Evolutionary conservation across 2,888 invertebrate species (phyloP), one percentile per base, ranked within the genome.

Genomic region (Camptogramma bilineatum): DNA sequence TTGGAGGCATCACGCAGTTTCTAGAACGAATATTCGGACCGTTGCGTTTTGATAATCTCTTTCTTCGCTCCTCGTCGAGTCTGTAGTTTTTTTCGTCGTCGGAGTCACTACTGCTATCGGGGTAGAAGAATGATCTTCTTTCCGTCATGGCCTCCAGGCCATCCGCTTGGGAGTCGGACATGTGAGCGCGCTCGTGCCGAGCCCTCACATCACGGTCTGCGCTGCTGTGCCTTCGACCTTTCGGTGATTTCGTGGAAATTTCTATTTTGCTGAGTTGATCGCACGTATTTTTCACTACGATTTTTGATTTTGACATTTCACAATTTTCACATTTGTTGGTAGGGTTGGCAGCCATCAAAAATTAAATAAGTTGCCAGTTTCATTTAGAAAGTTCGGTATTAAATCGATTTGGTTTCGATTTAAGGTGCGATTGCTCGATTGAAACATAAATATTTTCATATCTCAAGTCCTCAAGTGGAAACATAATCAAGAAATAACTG

Each of bases 51-150:
- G 90, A 91, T 57, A 93, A 72, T 62, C 91, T 83, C 72, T 90
- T 92, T 53, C 97, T 95, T 81, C 96, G 95, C 83, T 97, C 97
- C 64, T 95, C 95, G 75, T 91, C 91, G 79, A 95, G 95, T 76
- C 95, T 94, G 78, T 96, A 97, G 83, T 52, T 59, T 39, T 62
- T 66, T 4, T 64, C 64, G 18, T 97, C 97, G 86, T 97, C 97
- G 19, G 97, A 97, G 83, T 97, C 97, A 80, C 97, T 97, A 84
- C 97, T 97, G 81, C 96, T 97, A 79, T 96, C 96, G 66, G 88
- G 87, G 66, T 90, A 92, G 78, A 91, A 90, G 74, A 91, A 93
- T n/a, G 86, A 83, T 76, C 92, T 83, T 68, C 90, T 80, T 63
- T 90, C 90, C 61, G 75, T 80, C 88, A 88, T 87, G 85, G 89